Percentiles rank a stretch among this genome's conserved stretches.
These are phyloP conservation scores for Hypsibius dujardini DNA, from an alignment of 1,140 invertebrate species.

Conservation along the genomic window DNA sequence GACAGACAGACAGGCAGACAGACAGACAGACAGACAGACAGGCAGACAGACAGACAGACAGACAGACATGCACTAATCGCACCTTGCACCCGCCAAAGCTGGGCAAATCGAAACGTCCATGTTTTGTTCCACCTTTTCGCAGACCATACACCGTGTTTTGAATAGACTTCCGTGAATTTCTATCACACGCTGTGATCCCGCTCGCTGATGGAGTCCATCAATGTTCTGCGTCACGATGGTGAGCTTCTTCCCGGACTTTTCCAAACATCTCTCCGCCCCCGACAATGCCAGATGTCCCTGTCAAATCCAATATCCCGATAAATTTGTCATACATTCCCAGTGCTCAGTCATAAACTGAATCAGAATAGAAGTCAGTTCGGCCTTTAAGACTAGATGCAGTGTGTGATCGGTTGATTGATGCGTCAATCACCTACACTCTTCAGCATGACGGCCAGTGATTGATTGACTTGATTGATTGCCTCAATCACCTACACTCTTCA, in stretches of 20 bases:
- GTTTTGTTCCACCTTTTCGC: conserved; percentile 49
- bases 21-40: neutral
- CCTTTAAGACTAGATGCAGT: too few relatives aligned
- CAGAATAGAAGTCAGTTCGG: too few relatives aligned
- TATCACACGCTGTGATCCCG: conserved; percentile 31
- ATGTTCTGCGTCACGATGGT: conserved; percentile 34
- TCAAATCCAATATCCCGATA: neutral
- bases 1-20: too few relatives aligned
- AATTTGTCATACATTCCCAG: too few relatives aligned
- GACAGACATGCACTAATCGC: conserved; percentile 20
- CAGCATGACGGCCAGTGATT: too few relatives aligned
- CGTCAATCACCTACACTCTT: too few relatives aligned
- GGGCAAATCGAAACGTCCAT: conserved; percentile 61
- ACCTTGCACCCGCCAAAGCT: conserved; percentile 45
- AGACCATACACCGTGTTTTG: conserved; percentile 61
- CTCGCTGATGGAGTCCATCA: conserved; percentile 32
- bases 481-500: too few relatives aligned
- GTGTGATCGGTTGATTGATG: too few relatives aligned
- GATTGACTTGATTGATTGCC: too few relatives aligned
- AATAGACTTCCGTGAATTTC: conserved; percentile 46
- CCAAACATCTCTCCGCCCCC: conserved; percentile 47
- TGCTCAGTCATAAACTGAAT: too few relatives aligned
- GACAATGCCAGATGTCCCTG: conserved; percentile 65
- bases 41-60: conserved; percentile 15
- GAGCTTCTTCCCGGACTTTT: conserved; percentile 37